phyloP scores from a whole-genome alignment of 2,888 invertebrate species.

The Drosophila niveifrons region DNA sequence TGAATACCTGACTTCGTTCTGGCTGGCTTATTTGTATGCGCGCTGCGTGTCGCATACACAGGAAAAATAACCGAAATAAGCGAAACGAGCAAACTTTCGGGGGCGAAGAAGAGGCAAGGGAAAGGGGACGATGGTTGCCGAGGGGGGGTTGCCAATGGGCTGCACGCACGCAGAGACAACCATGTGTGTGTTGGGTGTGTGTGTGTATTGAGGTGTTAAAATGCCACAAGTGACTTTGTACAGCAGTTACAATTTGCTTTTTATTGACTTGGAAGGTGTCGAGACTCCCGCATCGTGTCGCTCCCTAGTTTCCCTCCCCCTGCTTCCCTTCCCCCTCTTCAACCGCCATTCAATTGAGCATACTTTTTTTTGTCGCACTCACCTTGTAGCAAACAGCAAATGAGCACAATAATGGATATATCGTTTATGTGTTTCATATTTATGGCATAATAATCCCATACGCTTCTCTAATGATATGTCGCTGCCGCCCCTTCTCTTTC shows the following conservation, averaged over 20 bases:
- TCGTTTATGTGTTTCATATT: slow-evolving; percentile 84
- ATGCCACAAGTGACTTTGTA: slow-evolving; percentile 76
- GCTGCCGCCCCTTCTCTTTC: background rate
- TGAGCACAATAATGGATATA: slow-evolving; percentile 83
- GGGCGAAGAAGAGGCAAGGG: background rate
- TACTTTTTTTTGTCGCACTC: slow-evolving; percentile 55
- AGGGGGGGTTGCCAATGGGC: slow-evolving; percentile 14
- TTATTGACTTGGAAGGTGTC: slow-evolving; percentile 71
- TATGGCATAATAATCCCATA: slow-evolving; percentile 81
- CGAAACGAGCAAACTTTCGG: slow-evolving; percentile 41
- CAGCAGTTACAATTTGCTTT: slow-evolving; percentile 78
- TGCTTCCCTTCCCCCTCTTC: background rate
- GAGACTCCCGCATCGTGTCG: slow-evolving; percentile 28
- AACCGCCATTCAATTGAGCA: background rate
- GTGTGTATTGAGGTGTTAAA: slow-evolving; percentile 67
- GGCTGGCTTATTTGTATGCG: slow-evolving; percentile 65
- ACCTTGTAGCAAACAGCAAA: slow-evolving; percentile 82
- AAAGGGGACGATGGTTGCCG: background rate
- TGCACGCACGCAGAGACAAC: slow-evolving; percentile 39
- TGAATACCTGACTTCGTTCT: slow-evolving; percentile 1
- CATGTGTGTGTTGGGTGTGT: slow-evolving; percentile 27
- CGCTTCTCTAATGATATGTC: slow-evolving; percentile 49
- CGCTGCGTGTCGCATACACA: slow-evolving; percentile 51
- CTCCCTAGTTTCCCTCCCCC: background rate
- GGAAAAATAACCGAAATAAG: slow-evolving; percentile 66